Percentiles rank a stretch among this genome's conserved stretches.
These are phyloP conservation scores for Tenebrio molitor DNA, from an alignment of 1,140 invertebrate genomes.

Conservation along the genomic window DNA sequence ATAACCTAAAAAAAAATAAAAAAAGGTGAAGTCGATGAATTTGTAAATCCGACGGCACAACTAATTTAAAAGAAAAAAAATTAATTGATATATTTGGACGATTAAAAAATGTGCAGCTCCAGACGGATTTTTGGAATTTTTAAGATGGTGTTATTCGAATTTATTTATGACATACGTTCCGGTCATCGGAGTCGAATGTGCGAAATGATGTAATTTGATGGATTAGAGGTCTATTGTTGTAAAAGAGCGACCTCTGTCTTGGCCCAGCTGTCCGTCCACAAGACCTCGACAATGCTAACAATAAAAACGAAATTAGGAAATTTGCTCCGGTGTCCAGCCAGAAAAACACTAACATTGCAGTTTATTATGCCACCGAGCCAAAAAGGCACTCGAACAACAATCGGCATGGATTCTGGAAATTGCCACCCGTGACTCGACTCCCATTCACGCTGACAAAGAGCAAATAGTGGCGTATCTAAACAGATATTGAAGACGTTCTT, in stretches of 20 bases:
- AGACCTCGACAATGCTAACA: slow-evolving; percentile 45
- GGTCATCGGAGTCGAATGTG: too few species aligned
- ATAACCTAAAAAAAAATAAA: too few species aligned
- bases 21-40: too few species aligned
- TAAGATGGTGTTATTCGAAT: too few species aligned
- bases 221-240: not conserved
- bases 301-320: slow-evolving; percentile 59
- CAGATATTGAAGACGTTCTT: slow-evolving; percentile 49
- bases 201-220: slow-evolving; percentile 7
- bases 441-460: slow-evolving; percentile 52
- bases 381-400: slow-evolving; percentile 50
- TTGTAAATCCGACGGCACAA: too few species aligned
- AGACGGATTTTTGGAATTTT: too few species aligned
- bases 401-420: slow-evolving; percentile 49
- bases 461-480: slow-evolving; percentile 55
- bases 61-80: too few species aligned
- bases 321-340: slow-evolving; percentile 55
- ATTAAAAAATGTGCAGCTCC: too few species aligned
- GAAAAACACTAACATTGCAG: slow-evolving; percentile 49
- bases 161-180: too few species aligned
- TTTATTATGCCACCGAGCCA: slow-evolving; percentile 43
- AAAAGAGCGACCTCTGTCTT: slow-evolving; percentile 9
- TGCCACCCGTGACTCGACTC: slow-evolving; percentile 55
- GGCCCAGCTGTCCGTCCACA: not conserved
- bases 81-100: too few species aligned